These are phyloP conservation scores for Esox lucius DNA, from an alignment of 2,797 vertebrate species.

Conservation along the genomic window DNA sequence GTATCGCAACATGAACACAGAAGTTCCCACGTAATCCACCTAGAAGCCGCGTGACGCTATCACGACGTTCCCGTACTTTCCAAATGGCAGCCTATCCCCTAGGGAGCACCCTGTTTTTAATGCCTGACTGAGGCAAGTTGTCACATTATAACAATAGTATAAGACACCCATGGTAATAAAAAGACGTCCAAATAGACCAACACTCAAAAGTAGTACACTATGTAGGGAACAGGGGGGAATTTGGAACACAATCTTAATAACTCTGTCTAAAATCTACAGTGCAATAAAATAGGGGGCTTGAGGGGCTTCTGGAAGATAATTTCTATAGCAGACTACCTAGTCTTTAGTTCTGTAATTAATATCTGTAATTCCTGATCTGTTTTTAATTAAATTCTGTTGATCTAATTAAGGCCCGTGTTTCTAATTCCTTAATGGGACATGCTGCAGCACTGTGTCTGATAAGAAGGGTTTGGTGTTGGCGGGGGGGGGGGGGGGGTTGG, in stretches of 20 bases:
- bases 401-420: conserved; percentile 64
- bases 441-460: conserved; percentile 41
- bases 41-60: too few species aligned
- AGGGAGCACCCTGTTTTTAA: background rate
- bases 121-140: too few species aligned
- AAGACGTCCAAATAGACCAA: background rate
- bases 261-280: conserved; percentile 35
- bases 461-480: conserved; percentile 44
- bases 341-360: conserved; percentile 62
- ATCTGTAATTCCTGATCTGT: conserved; percentile 61
- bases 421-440: conserved; percentile 50
- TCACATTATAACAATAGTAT: background rate
- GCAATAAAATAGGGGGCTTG: conserved; percentile 26
- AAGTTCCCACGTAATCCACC: too few species aligned
- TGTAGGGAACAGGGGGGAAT: background rate
- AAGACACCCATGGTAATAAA: background rate
- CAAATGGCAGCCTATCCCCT: conserved; percentile 1
- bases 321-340: conserved; percentile 40
- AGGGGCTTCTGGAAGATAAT: conserved; percentile 30
- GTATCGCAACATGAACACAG: too few species aligned
- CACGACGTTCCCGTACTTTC: background rate
- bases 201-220: background rate
- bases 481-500: conserved; percentile 8
- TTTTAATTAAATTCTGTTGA: conserved; percentile 63
- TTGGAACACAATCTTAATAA: conserved; percentile 28